These are phyloP conservation scores for Marcusenius ussheri DNA, from an alignment of 2,113 vertebrate genomes.

Conservation along the genomic window DNA sequence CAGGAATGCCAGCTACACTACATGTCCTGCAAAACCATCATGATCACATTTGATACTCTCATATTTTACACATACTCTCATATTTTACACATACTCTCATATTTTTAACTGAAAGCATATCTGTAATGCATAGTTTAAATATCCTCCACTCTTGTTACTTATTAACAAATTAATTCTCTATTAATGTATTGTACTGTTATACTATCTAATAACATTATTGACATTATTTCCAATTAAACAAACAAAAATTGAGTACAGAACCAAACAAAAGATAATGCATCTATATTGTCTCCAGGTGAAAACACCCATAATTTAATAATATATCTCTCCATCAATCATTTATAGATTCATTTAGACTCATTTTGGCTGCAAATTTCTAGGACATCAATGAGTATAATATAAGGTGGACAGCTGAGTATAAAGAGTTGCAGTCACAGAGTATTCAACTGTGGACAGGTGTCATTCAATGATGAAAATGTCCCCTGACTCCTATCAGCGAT, in stretches of 20 bases:
- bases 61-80: not conserved
- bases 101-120: not conserved
- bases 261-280: not conserved
- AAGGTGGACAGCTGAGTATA: not conserved
- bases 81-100: not conserved
- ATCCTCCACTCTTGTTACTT: not conserved
- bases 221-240: not conserved
- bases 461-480: not conserved
- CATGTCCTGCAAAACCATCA: not conserved
- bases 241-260: not conserved
- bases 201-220: not conserved
- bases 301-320: not conserved
- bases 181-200: not conserved
- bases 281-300: not conserved
- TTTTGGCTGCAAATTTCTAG: not conserved
- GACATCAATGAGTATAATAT: not conserved
- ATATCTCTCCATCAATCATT: not conserved
- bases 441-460: not conserved
- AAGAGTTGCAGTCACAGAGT: not conserved
- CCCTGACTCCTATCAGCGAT: not conserved
- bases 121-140: not conserved
- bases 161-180: not conserved
- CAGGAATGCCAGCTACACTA: not conserved
- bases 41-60: not conserved
- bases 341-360: not conserved